Evolutionary conservation across 2,888 invertebrate species (phyloP).

Genomic region (Boloria selene): DNA sequence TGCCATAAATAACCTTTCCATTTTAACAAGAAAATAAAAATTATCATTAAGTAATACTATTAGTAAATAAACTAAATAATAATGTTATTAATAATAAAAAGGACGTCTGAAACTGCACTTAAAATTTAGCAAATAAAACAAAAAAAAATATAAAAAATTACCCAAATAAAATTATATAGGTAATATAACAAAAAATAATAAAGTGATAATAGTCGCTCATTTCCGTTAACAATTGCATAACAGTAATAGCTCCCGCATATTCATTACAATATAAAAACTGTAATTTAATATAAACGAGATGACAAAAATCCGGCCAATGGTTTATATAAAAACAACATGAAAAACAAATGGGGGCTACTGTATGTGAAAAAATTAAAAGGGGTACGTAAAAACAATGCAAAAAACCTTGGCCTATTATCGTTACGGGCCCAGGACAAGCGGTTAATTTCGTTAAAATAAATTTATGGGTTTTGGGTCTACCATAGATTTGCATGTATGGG

Average conservation of each 20-base stretch:
- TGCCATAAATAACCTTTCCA: neutral
- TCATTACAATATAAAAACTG: slow-evolving; percentile 75
- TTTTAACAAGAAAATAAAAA: neutral
- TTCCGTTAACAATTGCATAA: slow-evolving; percentile 69
- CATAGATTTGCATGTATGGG: slow-evolving; percentile 5
- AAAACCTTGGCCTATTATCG: slow-evolving; percentile 65
- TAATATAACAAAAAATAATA: slow-evolving; percentile 52
- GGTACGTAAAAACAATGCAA: slow-evolving; percentile 72
- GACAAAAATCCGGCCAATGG: slow-evolving; percentile 77
- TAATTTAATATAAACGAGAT: slow-evolving; percentile 81
- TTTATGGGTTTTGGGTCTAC: slow-evolving; percentile 53
- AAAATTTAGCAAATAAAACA: neutral
- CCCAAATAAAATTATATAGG: slow-evolving; percentile 17
- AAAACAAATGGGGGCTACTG: slow-evolving; percentile 66
- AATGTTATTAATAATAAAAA: too few relatives aligned
- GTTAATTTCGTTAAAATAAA: slow-evolving; percentile 71
- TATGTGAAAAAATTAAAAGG: slow-evolving; percentile 58
- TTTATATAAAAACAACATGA: slow-evolving; percentile 61
- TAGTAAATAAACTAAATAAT: too few relatives aligned
- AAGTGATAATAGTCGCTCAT: slow-evolving; percentile 68
- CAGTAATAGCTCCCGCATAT: slow-evolving; percentile 73
- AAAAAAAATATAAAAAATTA: neutral
- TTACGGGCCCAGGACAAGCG: slow-evolving; percentile 74
- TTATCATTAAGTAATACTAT: neutral
- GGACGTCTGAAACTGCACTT: too few relatives aligned